Percentiles rank a stretch among this genome's conserved stretches.
Conservation (phyloP, 2,797 vertebrate species). For the Toxotes lorentzi region DNA sequence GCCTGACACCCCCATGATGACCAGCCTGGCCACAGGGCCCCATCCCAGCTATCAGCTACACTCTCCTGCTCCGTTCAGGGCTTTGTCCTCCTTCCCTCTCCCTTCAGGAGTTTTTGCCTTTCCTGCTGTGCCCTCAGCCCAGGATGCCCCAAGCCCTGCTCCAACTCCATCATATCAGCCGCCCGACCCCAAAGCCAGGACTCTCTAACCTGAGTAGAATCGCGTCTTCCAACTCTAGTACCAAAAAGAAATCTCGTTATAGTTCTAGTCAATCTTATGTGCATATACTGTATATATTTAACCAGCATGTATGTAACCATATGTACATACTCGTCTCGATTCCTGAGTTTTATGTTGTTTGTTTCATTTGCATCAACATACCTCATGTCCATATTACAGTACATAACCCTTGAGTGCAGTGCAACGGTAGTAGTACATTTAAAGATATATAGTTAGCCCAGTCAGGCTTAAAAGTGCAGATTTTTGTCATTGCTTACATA, state of each 20-base stretch:
- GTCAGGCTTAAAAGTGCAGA: slow-evolving; percentile 50
- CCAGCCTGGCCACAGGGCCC: slow-evolving; percentile 68
- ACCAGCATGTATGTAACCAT: slow-evolving; percentile 75
- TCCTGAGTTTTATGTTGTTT: slow-evolving; percentile 59
- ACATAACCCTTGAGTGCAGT: slow-evolving; percentile 55
- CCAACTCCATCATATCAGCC: slow-evolving; percentile 78
- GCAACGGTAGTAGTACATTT: slow-evolving; percentile 51
- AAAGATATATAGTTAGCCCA: slow-evolving; percentile 49
- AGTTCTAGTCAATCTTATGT: slow-evolving; percentile 66
- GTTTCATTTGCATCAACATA: slow-evolving; percentile 67
- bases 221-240: slow-evolving; percentile 77
- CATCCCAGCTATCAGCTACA: slow-evolving; percentile 70
- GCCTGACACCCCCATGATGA: slow-evolving; percentile 81
- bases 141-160: slow-evolving; percentile 64
- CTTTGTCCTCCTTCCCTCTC: slow-evolving; percentile 69
- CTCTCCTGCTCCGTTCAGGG: slow-evolving; percentile 77
- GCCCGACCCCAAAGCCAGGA: slow-evolving; percentile 82
- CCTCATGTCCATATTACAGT: slow-evolving; percentile 65
- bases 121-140: slow-evolving; percentile 78
- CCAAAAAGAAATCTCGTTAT: slow-evolving; percentile 68
- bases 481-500: slow-evolving; percentile 57
- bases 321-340: slow-evolving; percentile 72
- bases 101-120: slow-evolving; percentile 75
- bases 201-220: slow-evolving; percentile 82
- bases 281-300: slow-evolving; percentile 81